A percentile compares a stretch with the other conserved stretches of the same genome.
Evolutionary conservation across 2,888 invertebrate genomes (phyloP).

Genomic region (Melieria picta): DNA sequence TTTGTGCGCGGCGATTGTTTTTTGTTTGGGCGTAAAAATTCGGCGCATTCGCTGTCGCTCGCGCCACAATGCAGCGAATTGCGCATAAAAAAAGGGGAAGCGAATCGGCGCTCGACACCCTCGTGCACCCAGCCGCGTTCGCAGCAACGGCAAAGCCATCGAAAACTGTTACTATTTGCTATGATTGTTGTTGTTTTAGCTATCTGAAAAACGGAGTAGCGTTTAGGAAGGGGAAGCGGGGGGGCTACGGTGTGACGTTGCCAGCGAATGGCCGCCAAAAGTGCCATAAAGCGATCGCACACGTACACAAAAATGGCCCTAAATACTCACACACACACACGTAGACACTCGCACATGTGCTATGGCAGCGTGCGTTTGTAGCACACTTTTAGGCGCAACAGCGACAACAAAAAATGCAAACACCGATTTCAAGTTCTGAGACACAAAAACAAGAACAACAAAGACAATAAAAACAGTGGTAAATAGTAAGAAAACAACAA

Average conservation of each 20-base stretch:
- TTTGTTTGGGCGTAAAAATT: constrained; percentile 34
- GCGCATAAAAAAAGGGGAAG: constrained; percentile 23
- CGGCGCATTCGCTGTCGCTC: constrained; percentile 8
- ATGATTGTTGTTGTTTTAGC: constrained; percentile 9
- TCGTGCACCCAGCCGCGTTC: not conserved
- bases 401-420: not conserved
- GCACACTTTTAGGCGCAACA: constrained; percentile 19
- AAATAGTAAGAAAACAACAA: too few species aligned
- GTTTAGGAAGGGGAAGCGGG: too few species aligned
- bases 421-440: not conserved
- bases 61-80: constrained; percentile 1
- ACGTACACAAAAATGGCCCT: not conserved
- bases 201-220: constrained; percentile 2
- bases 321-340: not conserved
- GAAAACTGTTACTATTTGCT: constrained; percentile 30
- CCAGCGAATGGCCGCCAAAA: constrained; percentile 7
- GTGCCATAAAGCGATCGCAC: constrained; percentile 32
- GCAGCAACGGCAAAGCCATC: constrained; percentile 22
- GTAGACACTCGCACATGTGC: not conserved
- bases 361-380: not conserved
- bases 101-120: not conserved
- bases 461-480: not conserved
- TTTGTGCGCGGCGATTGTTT: constrained; percentile 21
- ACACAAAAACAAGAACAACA: not conserved
- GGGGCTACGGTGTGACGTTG: too few species aligned